These are phyloP conservation scores for Simalia tracyae DNA, from an alignment of 2,797 vertebrate genomes.

Conservation along the genomic window DNA sequence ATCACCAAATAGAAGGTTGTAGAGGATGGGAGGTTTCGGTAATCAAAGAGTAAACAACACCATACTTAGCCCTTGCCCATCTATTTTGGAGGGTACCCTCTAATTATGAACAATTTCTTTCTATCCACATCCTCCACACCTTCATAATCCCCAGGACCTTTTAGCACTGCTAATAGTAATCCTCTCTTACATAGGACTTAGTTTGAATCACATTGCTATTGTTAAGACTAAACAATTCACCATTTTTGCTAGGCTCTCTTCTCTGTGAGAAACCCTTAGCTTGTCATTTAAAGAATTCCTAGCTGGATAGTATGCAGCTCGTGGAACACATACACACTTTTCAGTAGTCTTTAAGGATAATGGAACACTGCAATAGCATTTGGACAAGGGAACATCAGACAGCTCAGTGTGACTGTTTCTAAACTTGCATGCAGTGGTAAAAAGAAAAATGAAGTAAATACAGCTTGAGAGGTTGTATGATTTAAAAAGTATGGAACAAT, in stretches of 20 bases:
- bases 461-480: background rate
- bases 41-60: background rate
- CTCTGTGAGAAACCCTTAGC: background rate
- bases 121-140: background rate
- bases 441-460: background rate
- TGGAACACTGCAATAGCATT: background rate
- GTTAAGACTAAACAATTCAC: slow-evolving; percentile 1
- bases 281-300: background rate
- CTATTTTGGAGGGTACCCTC: background rate
- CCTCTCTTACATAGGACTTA: background rate
- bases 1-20: no score
- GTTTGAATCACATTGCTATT: background rate
- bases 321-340: no score
- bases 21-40: background rate
- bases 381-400: background rate
- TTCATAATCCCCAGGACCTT: background rate
- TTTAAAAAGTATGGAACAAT: background rate
- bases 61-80: background rate
- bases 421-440: background rate
- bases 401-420: background rate
- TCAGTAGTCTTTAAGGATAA: background rate
- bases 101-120: background rate
- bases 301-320: background rate
- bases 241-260: slow-evolving; percentile 43
- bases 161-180: background rate